Conservation (phyloP, 1,140 invertebrate species). For the Cylas formicarius region DNA sequence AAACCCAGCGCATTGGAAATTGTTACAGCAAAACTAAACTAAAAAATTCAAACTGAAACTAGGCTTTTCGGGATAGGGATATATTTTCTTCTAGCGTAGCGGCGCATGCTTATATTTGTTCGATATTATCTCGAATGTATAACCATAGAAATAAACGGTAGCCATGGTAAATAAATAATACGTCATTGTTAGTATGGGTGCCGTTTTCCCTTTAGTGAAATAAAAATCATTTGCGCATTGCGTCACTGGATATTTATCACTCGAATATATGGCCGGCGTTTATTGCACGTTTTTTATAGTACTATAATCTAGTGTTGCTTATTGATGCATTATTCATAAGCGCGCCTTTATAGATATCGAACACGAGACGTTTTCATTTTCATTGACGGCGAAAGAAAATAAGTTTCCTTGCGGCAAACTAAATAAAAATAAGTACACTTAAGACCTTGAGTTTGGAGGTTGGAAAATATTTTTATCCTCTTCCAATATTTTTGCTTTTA, state of each 20-base stretch:
- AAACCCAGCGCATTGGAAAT: slow-evolving; percentile 3
- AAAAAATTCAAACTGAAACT: slow-evolving; percentile 6
- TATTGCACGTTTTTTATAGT: too few relatives aligned
- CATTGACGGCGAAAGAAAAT: too few relatives aligned
- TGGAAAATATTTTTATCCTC: too few relatives aligned
- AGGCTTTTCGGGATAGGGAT: slow-evolving; percentile 4
- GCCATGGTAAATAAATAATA: slow-evolving; percentile 25
- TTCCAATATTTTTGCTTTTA: too few relatives aligned
- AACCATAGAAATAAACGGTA: slow-evolving; percentile 20
- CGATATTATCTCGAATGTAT: slow-evolving; percentile 12
- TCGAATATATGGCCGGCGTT: too few relatives aligned
- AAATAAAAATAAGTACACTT: too few relatives aligned
- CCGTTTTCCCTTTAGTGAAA: slow-evolving; percentile 9
- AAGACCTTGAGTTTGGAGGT: too few relatives aligned
- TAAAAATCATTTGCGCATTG: slow-evolving; percentile 24
- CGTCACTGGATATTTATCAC: slow-evolving; percentile 10
- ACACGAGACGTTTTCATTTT: too few relatives aligned
- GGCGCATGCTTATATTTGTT: slow-evolving; percentile 23
- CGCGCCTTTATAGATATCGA: too few relatives aligned
- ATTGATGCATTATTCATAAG: too few relatives aligned
- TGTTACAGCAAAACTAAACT: slow-evolving; percentile 15
- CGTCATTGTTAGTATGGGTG: slow-evolving; percentile 2
- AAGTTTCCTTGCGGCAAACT: too few relatives aligned
- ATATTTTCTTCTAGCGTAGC: slow-evolving; percentile 4
- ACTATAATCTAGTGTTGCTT: too few relatives aligned